phyloP scores from a whole-genome alignment of 2,113 vertebrate genomes.

The Arizona elegans region DNA sequence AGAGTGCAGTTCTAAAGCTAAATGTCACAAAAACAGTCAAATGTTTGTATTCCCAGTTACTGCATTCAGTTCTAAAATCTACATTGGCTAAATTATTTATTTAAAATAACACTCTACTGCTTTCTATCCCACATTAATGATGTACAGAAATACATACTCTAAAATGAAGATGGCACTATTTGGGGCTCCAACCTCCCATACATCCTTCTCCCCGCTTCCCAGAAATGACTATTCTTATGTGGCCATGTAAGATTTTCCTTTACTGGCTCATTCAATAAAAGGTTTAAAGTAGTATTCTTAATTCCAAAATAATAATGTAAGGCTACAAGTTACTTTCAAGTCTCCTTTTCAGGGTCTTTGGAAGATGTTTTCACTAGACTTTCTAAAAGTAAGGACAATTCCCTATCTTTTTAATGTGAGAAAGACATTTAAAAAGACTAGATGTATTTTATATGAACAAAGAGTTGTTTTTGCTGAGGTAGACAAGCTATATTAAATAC shows the following conservation, averaged over 20 bases:
- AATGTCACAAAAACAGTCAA: background rate
- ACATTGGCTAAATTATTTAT: background rate
- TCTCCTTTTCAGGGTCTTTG: background rate
- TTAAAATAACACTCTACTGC: background rate
- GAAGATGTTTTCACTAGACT: background rate
- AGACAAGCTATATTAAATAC: background rate
- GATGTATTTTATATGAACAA: background rate
- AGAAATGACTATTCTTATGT: background rate
- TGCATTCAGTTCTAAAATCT: background rate
- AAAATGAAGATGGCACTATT: background rate
- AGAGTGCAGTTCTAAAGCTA: background rate
- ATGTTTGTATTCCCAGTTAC: constrained; percentile 1
- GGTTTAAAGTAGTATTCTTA: background rate
- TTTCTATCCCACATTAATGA: background rate
- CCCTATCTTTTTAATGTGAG: background rate
- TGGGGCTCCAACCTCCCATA: background rate
- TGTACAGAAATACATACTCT: background rate
- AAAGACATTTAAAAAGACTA: background rate
- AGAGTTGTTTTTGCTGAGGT: background rate
- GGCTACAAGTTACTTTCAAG: background rate
- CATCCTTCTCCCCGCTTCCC: too few species aligned
- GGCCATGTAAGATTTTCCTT: background rate
- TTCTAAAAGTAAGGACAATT: background rate
- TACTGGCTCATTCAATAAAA: background rate
- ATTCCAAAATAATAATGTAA: background rate